Base-by-base conservation (phyloP, 2,888 invertebrate species). In the Pollenia angustigena region DNA sequence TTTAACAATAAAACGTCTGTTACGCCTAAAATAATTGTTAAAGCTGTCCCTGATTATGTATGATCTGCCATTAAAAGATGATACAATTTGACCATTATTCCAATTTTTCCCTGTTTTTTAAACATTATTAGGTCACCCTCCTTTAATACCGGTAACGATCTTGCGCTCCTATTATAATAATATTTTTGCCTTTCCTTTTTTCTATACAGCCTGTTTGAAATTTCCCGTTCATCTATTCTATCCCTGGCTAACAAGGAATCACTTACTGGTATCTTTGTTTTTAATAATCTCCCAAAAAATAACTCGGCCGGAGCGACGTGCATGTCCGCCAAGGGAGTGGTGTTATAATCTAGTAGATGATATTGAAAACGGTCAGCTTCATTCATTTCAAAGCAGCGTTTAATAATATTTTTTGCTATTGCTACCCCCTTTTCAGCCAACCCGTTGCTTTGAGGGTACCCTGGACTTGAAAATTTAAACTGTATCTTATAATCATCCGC, bases 101-200 rank as follows among this genome's bases (percentile, higher is more conserved):
- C 16, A 16, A 14, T 18, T 18, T 18, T 18, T 56, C 2, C 60
- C 18, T 75, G 69, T 85, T 86, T 88, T 52, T 88, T 85, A 71
- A 88, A 88, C 8, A 86, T 74, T n/a, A 84, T 74, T 50, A 18
- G 16, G 46, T 88, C 83, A 48, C 84, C 81, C 16, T 82, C 40
- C 32, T 62, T 48, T 56, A 87, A 58, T 42, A 44, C 52, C 16
- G 75, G 71, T 56, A 87, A 56, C 4, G 71, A 68, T 68, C 68
- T 52, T 32, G 50, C 52, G 23, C 50, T 52, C 66, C 50, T 66
- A 66, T 62, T n/a, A 42, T 62, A 62, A 42, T 62, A 62, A 62
- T 66, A 18, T 18, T 50, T 66, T 18, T 82, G 68, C 42, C 75
- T 87, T 50, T 48, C 50, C 72, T 48, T 76, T 52, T 82, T 87